Percentiles rank a stretch among this genome's conserved stretches.
Conservation (phyloP, 2,797 vertebrate species). For the Columba guinea region DNA sequence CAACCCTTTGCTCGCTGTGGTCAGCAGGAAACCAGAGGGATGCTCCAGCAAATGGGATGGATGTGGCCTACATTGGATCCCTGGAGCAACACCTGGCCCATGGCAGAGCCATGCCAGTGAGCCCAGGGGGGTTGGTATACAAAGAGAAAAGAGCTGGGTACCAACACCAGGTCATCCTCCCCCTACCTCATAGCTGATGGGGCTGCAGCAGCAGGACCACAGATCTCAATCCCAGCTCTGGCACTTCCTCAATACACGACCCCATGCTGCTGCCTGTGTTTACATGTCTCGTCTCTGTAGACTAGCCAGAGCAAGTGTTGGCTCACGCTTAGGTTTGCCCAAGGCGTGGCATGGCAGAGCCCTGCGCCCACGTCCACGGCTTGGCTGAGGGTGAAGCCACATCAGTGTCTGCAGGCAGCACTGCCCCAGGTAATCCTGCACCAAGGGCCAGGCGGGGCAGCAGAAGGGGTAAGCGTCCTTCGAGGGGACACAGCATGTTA, state of each 20-base stretch:
- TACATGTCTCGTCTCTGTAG: neutral
- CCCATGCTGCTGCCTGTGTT: neutral
- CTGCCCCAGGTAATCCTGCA: neutral
- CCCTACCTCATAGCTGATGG: neutral
- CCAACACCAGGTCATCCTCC: neutral
- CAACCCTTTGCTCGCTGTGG: neutral
- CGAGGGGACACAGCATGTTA: neutral
- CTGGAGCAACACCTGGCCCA: neutral
- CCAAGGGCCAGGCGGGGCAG: neutral
- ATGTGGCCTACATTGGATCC: neutral
- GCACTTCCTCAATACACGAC: neutral
- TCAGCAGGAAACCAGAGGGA: neutral
- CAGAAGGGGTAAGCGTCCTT: neutral
- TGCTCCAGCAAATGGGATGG: neutral
- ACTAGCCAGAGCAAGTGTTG: neutral
- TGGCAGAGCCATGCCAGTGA: neutral
- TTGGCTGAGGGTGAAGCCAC: neutral
- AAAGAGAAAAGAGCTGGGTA: neutral
- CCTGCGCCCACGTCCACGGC: fast-evolving
- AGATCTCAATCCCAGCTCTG: neutral
- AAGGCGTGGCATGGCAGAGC: neutral
- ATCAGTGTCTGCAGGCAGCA: neutral
- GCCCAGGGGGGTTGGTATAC: neutral
- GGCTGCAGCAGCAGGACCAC: neutral
- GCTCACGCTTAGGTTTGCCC: neutral